These are phyloP conservation scores for Delichon dasypus DNA, from an alignment of 2,797 vertebrate genomes.

Conservation along the genomic window DNA sequence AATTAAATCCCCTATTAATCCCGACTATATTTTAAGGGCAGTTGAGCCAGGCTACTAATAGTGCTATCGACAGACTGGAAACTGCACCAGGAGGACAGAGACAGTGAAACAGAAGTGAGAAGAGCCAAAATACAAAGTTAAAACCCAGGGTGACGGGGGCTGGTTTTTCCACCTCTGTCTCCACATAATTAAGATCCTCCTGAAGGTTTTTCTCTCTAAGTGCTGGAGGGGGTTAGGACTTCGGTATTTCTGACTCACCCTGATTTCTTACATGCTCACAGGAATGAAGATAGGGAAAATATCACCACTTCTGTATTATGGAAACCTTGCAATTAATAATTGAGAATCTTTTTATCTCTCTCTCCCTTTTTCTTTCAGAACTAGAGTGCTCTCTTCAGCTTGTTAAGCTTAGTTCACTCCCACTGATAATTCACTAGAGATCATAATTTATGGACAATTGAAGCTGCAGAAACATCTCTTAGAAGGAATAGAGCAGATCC, in stretches of 20 bases:
- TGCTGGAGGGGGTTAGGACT: constrained; percentile 59
- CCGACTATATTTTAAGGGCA: constrained; percentile 35
- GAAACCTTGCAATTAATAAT: constrained; percentile 92
- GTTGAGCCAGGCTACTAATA: neutral
- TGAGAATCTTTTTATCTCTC: constrained; percentile 86
- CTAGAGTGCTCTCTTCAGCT: constrained; percentile 84
- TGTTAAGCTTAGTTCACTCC: constrained; percentile 91
- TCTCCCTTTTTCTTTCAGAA: constrained; percentile 80
- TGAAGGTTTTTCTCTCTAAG: constrained; percentile 34
- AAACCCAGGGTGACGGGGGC: neutral
- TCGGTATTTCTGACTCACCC: constrained; percentile 51
- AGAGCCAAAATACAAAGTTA: constrained; percentile 23
- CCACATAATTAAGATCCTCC: constrained; percentile 29
- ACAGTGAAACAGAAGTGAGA: neutral
- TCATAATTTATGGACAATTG: constrained; percentile 99
- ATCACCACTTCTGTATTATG: constrained; percentile 73
- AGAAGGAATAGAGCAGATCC: constrained; percentile 95
- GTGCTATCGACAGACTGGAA: neutral
- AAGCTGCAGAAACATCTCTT: constrained; percentile 97
- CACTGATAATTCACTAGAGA: constrained; percentile 96
- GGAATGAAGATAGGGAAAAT: constrained; percentile 70
- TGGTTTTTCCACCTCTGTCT: neutral
- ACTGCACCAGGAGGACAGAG: neutral
- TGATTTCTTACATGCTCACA: constrained; percentile 56
- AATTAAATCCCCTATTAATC: constrained; percentile 51